Conservation (phyloP, 2,888 invertebrate species). For the Kryphioiulus occultus region DNA sequence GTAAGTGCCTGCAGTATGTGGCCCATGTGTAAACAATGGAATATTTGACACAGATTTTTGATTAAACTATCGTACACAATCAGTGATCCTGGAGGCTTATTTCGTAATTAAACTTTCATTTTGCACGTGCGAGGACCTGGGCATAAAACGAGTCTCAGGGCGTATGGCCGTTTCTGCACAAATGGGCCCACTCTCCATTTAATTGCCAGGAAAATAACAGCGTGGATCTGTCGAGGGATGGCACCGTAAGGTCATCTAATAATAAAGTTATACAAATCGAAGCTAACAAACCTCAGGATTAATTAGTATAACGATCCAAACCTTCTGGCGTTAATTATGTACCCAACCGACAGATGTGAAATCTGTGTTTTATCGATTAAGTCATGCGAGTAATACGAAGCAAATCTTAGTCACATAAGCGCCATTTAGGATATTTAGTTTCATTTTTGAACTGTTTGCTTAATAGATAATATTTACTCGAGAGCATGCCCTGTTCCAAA, state of each 20-base stretch:
- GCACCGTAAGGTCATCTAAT: background rate
- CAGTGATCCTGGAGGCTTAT: background rate
- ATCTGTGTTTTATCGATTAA: background rate
- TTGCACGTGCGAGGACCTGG: background rate
- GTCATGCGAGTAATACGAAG: background rate
- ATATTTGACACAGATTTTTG: conserved; percentile 14
- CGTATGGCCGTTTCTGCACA: background rate
- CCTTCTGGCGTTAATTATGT: conserved; percentile 13
- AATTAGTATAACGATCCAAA: background rate
- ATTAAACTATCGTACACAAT: background rate
- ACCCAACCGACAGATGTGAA: background rate
- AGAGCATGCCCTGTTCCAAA: too few relatives aligned
- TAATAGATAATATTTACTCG: background rate
- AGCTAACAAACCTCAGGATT: background rate
- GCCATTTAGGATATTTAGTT: background rate
- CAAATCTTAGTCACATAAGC: background rate
- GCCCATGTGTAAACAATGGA: background rate
- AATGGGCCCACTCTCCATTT: background rate
- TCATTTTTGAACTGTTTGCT: background rate
- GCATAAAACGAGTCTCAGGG: background rate
- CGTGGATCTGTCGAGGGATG: background rate
- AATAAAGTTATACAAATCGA: background rate
- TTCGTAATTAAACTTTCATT: conserved; percentile 12
- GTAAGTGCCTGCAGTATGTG: background rate
- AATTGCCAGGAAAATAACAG: background rate